Base-by-base conservation (phyloP, 2,797 vertebrate genomes). In the Vireo griseus region DNA sequence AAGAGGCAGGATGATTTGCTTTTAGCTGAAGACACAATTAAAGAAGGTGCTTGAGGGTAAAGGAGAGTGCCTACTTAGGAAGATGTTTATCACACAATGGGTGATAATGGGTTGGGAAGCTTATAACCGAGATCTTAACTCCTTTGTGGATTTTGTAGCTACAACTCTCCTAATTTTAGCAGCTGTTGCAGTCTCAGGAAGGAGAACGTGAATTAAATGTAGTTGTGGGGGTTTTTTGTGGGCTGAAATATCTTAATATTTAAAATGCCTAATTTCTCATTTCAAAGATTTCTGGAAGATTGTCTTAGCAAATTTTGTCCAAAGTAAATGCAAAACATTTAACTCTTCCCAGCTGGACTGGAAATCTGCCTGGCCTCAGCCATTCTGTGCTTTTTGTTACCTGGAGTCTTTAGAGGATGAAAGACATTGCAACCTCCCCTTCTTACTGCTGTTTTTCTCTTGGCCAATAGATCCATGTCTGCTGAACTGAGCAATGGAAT, bases 1-100 rank as follows among this genome's bases (percentile, higher is more conserved):
- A 96, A 96, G 95, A 96, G 90, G 94, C 88, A 80, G 87, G 71
- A 76, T 45, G 95, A 96, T 96, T 96, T 96, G 94, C 95, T 97
- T 93, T 96, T 95, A 96, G 84, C 92, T 35, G 61, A 92, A 96
- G 97, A 93, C 51, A 96, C 95, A 96, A 95, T 96, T 97, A 96
- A 96, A 96, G 94, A 71, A 95, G 92, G 95, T 97, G 96, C 96
- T 96, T 95, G 94, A 97, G 94, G 94, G 94, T 88, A 94, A 88
- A 89, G 93, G 91, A 95, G 95, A 94, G 91, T 75, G 78, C 47
- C 95, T 96, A 50, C 83, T 94, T 95, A 88, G 71, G 84, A 80
- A 75, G 91, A 86, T 95, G 93, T 95, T 92, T 88, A 95, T 95
- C 79, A 73, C 63, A 89, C 86, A 88, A 91, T 76, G 85, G 90